Percentiles rank a stretch among this genome's conserved stretches.
Conservation (phyloP, 2,888 invertebrate genomes). For the Dione juno region DNA sequence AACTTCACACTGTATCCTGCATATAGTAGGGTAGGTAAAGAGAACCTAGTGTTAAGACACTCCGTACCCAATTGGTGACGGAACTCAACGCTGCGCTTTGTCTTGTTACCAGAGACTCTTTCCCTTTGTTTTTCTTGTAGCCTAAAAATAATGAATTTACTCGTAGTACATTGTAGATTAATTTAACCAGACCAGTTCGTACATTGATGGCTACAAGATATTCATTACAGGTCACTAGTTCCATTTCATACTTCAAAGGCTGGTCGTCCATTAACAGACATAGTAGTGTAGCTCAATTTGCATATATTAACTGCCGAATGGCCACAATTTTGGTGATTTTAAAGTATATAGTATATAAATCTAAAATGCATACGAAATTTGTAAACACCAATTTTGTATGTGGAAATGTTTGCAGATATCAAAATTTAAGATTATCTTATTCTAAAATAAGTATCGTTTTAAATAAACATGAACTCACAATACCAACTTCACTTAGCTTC, state of each 20-base stretch:
- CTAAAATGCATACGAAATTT: neutral
- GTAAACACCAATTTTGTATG: neutral
- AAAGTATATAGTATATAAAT: neutral
- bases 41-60: too few species aligned
- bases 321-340: neutral
- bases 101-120: too few species aligned
- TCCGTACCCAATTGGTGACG: neutral
- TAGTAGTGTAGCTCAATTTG: conserved; percentile 5
- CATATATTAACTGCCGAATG: neutral
- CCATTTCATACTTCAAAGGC: conserved; percentile 20
- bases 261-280: conserved; percentile 4
- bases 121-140: neutral
- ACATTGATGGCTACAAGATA: neutral
- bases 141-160: neutral
- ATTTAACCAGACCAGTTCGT: neutral
- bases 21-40: too few species aligned
- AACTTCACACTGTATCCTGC: too few species aligned
- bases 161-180: neutral
- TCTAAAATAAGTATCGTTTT: too few species aligned
- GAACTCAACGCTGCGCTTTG: neutral
- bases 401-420: neutral
- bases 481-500: too few species aligned
- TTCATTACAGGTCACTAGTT: conserved; percentile 8
- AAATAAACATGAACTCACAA: too few species aligned
- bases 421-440: too few species aligned